Base-by-base conservation (phyloP, 2,888 invertebrate species). In the Standfussiana lucernea region DNA sequence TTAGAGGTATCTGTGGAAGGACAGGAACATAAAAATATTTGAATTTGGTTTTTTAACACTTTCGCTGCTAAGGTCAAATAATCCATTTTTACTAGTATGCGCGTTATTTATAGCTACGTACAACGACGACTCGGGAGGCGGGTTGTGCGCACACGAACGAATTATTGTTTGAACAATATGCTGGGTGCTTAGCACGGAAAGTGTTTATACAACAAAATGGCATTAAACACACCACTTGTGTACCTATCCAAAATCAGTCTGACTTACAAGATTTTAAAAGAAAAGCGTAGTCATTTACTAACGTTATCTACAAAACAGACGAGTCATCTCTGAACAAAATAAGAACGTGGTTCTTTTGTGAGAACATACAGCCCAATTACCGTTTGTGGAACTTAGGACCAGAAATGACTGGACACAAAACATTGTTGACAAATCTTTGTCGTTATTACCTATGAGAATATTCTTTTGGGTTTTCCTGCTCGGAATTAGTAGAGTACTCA, bases 1-100 rank as follows among this genome's bases (percentile, higher is more conserved):
- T 98, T 21, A 98, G 95, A 1, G 98, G 98, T 75, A 98, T 98
- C 97, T 97, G 90, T 50, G 35, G 59, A 80, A 40, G 24, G 1
- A 53, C 24, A 61, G 4, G 0, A 6, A 13, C 21, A 42, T 24
- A 1, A 18, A 18, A 47, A 13, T n/a, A 8, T 1, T 21, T 15
- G 3, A 5, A 7, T 32, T 62, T 32, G 3, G 5, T 28, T 1
- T 13, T 72, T 35, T 59, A 10, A 32, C 21, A 53, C 10, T n/a
- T n/a, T n/a, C n/a, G n/a, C n/a, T n/a, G n/a, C n/a, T n/a, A n/a
- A n/a, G n/a, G n/a, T n/a, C n/a, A n/a, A n/a, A n/a, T n/a, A n/a
- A n/a, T n/a, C n/a, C n/a, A n/a, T n/a, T n/a, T n/a, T n/a, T n/a
- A n/a, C n/a, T n/a, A n/a, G n/a, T n/a, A n/a, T n/a, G n/a, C n/a